phyloP scores from a whole-genome alignment of 2,888 invertebrate species.

The Drosophila histrio region DNA sequence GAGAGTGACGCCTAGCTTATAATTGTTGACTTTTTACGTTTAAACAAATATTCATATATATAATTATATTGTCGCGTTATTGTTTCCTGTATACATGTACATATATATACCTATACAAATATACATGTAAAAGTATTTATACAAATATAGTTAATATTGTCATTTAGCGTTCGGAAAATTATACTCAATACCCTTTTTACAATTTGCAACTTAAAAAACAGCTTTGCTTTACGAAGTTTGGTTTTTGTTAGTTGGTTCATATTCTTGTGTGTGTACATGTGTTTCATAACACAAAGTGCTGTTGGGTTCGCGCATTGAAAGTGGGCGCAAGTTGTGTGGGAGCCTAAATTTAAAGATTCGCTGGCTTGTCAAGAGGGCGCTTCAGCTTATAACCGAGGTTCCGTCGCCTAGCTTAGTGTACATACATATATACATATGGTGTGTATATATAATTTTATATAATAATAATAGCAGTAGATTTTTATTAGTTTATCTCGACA shows the following conservation, averaged over 20 bases:
- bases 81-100: no score
- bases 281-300: conserved; percentile 7
- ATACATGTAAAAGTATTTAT: conserved; percentile 37
- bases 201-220: conserved; percentile 45
- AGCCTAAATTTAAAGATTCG: conserved; percentile 3
- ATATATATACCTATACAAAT: conserved; percentile 28
- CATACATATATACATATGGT: conserved; percentile 27
- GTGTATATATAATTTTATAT: conserved; percentile 50
- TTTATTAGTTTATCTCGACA: conserved; percentile 11
- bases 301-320: neutral
- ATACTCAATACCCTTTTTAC: conserved; percentile 65
- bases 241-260: conserved; percentile 9
- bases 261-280: conserved; percentile 23
- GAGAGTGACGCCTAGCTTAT: conserved; percentile 32
- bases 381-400: conserved; percentile 50
- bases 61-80: conserved; percentile 15
- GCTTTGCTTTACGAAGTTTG: conserved; percentile 53
- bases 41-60: conserved; percentile 52
- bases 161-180: conserved; percentile 79
- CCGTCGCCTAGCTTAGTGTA: conserved; percentile 44
- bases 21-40: conserved; percentile 40
- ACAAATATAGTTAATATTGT: conserved; percentile 71
- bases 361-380: conserved; percentile 42
- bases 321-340: neutral
- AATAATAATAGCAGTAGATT: conserved; percentile 72